Base-by-base conservation (phyloP, 2,888 invertebrate species). In the Xestia c-nigrum region DNA sequence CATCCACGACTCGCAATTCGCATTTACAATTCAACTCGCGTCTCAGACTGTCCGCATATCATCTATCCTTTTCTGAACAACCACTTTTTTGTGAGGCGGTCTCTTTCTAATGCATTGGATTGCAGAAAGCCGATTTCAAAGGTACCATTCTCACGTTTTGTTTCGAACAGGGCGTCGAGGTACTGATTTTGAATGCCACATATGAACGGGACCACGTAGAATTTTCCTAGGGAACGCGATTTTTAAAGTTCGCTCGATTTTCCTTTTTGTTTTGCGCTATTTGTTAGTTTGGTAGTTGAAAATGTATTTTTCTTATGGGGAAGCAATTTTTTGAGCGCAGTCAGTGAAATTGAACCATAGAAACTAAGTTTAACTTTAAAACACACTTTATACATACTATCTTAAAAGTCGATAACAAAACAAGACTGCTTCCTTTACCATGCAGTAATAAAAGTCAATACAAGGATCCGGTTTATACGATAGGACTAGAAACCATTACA, bases 21-120 rank as follows among this genome's bases (percentile, higher is more conserved):
- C 91, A 95, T 95, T 96, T 95, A 92, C 93, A 92, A 96, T 96
- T 95, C 96, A 88, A 89, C 88, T 81, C 94, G 92, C 95, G 94
- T 95, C 91, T 92, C 89, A 86, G 88, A 90, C 94, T 94, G 94
- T 95, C 95, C 95, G 94, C 95, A 95, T 94, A 91, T 90, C 89
- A 78, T 86, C 91, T 85, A 84, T 91, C 92, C 85, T 87, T 87
- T 87, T 92, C 92, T 82, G 66, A 78, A 83, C 78, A 76, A 24
- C 81, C 52, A 77, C 67, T 81, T 85, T 89, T 81, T 74, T 76
- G 71, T 85, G 85, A 74, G 74, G 47, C 86, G 52, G 70, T 94
- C 95, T 89, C 92, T 85, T 87, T 93, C 89, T 77, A 89, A 81
- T 93, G 94, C 94, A 94, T 93, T 91, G 92, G 94, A 92, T 94